Conservation (phyloP, 2,797 vertebrate species). For the Acipenser oxyrinchus region DNA sequence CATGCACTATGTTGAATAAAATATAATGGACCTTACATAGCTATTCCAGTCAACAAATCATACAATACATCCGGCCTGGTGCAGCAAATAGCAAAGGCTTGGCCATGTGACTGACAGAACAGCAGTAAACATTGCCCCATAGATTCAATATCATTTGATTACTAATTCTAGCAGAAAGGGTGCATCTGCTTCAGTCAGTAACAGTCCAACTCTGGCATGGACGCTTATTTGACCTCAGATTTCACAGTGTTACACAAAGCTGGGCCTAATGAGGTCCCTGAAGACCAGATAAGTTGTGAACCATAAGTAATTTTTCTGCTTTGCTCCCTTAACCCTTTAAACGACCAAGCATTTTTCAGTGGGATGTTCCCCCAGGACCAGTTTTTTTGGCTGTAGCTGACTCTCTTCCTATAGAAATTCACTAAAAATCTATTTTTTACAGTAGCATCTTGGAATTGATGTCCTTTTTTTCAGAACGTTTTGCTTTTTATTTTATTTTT, state of each 20-base stretch:
- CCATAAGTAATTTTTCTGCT: not conserved
- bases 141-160: conserved; percentile 1
- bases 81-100: not conserved
- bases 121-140: conserved; percentile 1
- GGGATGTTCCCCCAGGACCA: too few relatives aligned
- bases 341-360: too few relatives aligned
- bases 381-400: too few relatives aligned
- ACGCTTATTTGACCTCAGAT: conserved; percentile 4
- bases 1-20: not conserved
- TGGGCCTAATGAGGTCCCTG: conserved; percentile 6
- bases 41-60: not conserved
- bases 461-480: too few relatives aligned
- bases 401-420: too few relatives aligned
- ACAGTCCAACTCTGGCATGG: conserved; percentile 5
- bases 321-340: too few relatives aligned
- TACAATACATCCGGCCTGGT: not conserved
- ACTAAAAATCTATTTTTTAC: too few relatives aligned
- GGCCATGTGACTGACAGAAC: not conserved
- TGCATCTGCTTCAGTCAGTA: conserved; percentile 19
- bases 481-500: too few relatives aligned
- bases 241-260: conserved; percentile 1
- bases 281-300: conserved; percentile 8
- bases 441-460: too few relatives aligned
- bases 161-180: conserved; percentile 12
- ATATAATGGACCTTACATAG: not conserved